Percentiles rank a stretch among this genome's conserved stretches.
Evolutionary conservation across 23 tunicate genomes (phyloP).

Genomic region (Styela clava): DNA sequence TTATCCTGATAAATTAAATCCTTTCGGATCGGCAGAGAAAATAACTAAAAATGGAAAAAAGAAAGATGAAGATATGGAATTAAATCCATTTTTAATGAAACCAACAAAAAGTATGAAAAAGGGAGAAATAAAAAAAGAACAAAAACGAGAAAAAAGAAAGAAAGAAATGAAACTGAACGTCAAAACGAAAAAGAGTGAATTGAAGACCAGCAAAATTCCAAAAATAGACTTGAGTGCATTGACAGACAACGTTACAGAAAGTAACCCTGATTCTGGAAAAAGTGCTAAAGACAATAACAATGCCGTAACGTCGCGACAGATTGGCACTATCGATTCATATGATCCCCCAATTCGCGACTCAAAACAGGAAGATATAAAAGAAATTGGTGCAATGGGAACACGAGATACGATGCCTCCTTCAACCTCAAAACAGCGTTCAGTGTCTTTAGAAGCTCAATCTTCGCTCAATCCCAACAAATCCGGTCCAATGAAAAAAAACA

Average conservation of each 20-base stretch:
- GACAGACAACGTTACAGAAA: neutral
- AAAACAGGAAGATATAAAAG: neutral
- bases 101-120: slow-evolving; percentile 1
- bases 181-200: neutral
- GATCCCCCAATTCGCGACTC: too few relatives aligned
- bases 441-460: neutral
- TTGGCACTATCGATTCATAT: too few relatives aligned
- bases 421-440: neutral
- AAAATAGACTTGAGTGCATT: neutral
- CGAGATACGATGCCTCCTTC: neutral
- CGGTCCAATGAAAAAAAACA: neutral
- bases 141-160: neutral
- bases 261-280: neutral
- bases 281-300: neutral
- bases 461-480: neutral
- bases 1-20: neutral
- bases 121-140: neutral
- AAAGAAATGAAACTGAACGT: neutral
- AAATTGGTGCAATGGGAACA: neutral
- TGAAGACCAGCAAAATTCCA: neutral
- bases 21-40: neutral
- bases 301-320: too few relatives aligned
- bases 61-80: neutral
- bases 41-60: neutral
- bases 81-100: neutral